A percentile compares a stretch with the other conserved stretches of the same genome.
These are phyloP conservation scores for Pentamera pediparva DNA, from an alignment of 53 echinoderm and acorn worm species.

Conservation along the genomic window DNA sequence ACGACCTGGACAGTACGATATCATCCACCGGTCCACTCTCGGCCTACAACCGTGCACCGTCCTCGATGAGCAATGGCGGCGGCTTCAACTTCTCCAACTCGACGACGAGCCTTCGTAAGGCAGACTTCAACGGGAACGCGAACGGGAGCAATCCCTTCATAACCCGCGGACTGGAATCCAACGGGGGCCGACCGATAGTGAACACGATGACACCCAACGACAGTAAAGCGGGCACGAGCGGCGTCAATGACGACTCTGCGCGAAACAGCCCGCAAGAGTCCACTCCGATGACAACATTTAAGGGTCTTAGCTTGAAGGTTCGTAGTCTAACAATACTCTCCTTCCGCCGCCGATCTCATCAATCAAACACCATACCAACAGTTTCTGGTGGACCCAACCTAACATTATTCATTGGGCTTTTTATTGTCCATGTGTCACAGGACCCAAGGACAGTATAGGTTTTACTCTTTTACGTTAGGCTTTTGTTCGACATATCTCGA, in stretches of 20 bases:
- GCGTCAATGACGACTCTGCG: background rate
- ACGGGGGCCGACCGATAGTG: background rate
- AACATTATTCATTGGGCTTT: no score
- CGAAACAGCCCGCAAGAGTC: no score
- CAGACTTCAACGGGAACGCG: conserved; percentile 5
- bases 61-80: conserved; percentile 24
- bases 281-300: conserved; percentile 2
- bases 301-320: conserved; percentile 25
- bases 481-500: no score
- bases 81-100: conserved; percentile 31
- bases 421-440: no score
- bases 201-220: background rate
- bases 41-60: conserved; percentile 1
- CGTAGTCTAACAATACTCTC: background rate
- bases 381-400: no score
- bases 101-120: conserved; percentile 22
- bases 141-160: conserved; percentile 33
- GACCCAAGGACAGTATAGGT: no score
- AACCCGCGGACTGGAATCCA: conserved; percentile 1
- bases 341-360: no score
- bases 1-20: conserved; percentile 61
- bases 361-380: no score
- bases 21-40: conserved; percentile 33
- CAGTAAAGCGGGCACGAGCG: background rate
- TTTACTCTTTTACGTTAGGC: no score